Evolutionary conservation across 2,113 vertebrate genomes (phyloP), one percentile per base, ranked within the genome.

Genomic region (Seriola aureovittata): DNA sequence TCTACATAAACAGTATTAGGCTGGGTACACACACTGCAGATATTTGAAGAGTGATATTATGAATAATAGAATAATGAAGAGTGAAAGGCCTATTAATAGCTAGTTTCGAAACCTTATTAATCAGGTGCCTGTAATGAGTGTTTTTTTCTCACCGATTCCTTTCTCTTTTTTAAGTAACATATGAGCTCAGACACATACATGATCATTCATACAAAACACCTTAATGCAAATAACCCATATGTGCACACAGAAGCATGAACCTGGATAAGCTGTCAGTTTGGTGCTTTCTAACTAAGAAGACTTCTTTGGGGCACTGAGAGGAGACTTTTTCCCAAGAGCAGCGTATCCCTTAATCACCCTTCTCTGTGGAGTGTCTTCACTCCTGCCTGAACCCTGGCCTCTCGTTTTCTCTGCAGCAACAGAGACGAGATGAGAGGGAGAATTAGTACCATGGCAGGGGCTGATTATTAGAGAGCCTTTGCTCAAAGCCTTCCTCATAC

Each of bases 261-360:
- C 13, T 67, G 32, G 8, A 29, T 48, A 54, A 60, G 23, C 23
- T 67, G 25, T 40, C 36, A 58, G 46, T 38, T 71, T 78, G 59
- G 66, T 54, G 34, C 67, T 76, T 79, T 52, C 36, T 75, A 29
- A 34, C 54, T 77, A 54, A 19, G 54, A 77, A 12, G 59, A 55
- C 77, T 76, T 81, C 62, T 75, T 12, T 62, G 48, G 23, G 25
- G 8, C n/a, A 32, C 38, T 38, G 71, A 76, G 58, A 83, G 0
- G 1, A 85, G 62, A 38, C 69, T n/a, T 55, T 72, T 48, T 72
- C 66, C 48, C 55, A 55, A 71, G 72, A 80, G 79, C 65, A 75
- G 64, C 68, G 82, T 72, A 86, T 85, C 68, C 85, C 23, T 84
- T 87, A 91, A 91, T 92, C 80, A 78, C 75, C 44, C 70, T 70